Base-by-base conservation (phyloP, 2,888 invertebrate species). In the Marasmarcha lunaedactyla region DNA sequence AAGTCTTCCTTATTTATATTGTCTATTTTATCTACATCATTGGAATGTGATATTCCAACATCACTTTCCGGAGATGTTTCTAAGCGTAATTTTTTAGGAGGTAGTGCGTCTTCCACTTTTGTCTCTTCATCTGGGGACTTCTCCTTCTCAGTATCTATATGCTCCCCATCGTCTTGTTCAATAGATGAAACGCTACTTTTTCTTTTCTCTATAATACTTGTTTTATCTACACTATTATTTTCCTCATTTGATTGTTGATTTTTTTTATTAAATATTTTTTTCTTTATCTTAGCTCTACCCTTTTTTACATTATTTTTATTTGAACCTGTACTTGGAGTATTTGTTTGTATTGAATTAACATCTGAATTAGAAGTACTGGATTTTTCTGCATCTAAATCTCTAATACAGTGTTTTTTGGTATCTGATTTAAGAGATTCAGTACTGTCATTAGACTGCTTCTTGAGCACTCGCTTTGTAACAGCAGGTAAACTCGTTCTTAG, bases 131-230 rank as follows among this genome's bases (percentile, higher is more conserved):
- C 70, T 33, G 66, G 59, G 49, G 55, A 61, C 44, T 64, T 66
- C 33, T 69, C 67, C 52, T 70, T 67, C 38, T 71, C 70, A 49
- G 55, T 64, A 14, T 70, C 67, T 30, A 56, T 53, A 30, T 59
- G 57, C 13, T 60, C 57, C 3, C 48, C 47, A 6, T 71, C 70
- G n/a, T 72, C 72, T 36, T 71, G 69, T 34, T 78, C 79, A 34
- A 65, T 62, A 14, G 81, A 79, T 0, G 79, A 79, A 11, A 83
- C 68, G 60, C 79, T 78, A 44, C 76, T 81, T 56, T 81, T 77
- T 46, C 78, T 62, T 42, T 76, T 78, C 46, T 77, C 71, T 50
- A 72, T 69, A 55, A 78, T 73, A 67, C 64, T 67, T 54, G 70
- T 60, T 71, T 79, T 81, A 63, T 58, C 71, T 55, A 73, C 71